These are phyloP conservation scores for Sitophilus oryzae DNA, from an alignment of 1,140 invertebrate species.

Conservation along the genomic window DNA sequence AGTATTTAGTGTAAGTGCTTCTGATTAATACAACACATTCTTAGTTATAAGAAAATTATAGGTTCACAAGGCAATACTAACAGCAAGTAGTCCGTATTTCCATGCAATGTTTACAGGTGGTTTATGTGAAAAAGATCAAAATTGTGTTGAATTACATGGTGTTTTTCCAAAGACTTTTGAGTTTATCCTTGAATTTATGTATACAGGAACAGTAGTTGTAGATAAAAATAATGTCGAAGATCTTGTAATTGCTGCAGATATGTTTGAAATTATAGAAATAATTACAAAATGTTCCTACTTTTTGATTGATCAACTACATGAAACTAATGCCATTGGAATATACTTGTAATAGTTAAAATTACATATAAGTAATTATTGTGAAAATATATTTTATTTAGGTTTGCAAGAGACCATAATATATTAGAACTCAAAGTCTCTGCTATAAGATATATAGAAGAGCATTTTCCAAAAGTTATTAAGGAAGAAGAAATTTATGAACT, in stretches of 20 bases:
- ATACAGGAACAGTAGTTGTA: constrained; percentile 65
- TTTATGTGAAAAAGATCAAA: constrained; percentile 73
- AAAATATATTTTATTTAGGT: constrained; percentile 52
- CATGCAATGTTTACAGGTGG: constrained; percentile 90
- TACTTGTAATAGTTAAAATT: constrained; percentile 54
- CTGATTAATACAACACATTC: not conserved
- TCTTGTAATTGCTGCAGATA: constrained; percentile 83
- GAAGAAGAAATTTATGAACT: constrained; percentile 90
- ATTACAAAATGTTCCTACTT: constrained; percentile 83
- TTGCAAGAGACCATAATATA: constrained; percentile 89
- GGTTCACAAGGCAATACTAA: constrained; percentile 85
- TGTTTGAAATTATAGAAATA: constrained; percentile 83
- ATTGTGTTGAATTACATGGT: constrained; percentile 69
- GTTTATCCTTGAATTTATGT: constrained; percentile 80
- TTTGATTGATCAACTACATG: constrained; percentile 81
- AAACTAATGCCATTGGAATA: constrained; percentile 85
- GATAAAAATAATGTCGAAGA: constrained; percentile 81
- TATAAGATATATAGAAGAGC: constrained; percentile 75
- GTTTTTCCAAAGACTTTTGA: constrained; percentile 68
- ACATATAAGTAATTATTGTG: not conserved
- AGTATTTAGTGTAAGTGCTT: constrained; percentile 50
- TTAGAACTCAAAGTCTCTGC: constrained; percentile 72
- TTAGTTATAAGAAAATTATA: constrained; percentile 47
- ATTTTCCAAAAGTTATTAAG: constrained; percentile 74
- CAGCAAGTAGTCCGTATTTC: constrained; percentile 91